Conservation (phyloP, 2,888 invertebrate genomes). For the Scaptodrosophila latifasciaeformis region DNA sequence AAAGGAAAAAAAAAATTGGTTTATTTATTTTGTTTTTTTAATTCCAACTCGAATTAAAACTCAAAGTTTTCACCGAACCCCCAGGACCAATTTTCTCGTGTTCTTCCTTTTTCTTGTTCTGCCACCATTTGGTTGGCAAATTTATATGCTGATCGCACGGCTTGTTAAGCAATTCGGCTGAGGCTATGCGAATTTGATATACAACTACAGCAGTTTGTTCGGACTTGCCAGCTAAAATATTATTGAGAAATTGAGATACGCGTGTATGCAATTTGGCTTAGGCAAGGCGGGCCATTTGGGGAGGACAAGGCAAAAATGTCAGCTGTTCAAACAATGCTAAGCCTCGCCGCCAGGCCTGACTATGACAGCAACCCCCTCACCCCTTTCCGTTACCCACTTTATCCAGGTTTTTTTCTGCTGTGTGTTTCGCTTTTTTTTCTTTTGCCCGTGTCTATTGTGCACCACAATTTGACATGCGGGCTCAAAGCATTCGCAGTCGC, state of each 20-base stretch:
- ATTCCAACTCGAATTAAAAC: no score
- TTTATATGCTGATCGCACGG: constrained; percentile 27
- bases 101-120: no score
- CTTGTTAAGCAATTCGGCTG: constrained; percentile 14
- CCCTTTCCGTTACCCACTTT: background rate
- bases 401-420: background rate
- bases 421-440: background rate
- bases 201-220: no score
- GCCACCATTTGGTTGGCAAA: no score
- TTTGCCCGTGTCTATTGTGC: constrained; percentile 16
- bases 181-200: constrained; percentile 3
- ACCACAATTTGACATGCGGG: constrained; percentile 47
- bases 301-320: constrained; percentile 51
- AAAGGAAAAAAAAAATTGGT: no score
- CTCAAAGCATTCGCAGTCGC: constrained; percentile 45
- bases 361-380: constrained; percentile 4
- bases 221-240: no score
- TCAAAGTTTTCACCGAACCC: no score
- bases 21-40: no score
- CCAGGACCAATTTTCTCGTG: no score
- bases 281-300: constrained; percentile 8
- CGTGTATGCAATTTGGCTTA: constrained; percentile 21
- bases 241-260: constrained; percentile 11
- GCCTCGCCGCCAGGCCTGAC: constrained; percentile 26
- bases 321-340: constrained; percentile 56